Evolutionary conservation across 2,888 invertebrate genomes (phyloP).

Genomic region (Tromatobia lineatoria): DNA sequence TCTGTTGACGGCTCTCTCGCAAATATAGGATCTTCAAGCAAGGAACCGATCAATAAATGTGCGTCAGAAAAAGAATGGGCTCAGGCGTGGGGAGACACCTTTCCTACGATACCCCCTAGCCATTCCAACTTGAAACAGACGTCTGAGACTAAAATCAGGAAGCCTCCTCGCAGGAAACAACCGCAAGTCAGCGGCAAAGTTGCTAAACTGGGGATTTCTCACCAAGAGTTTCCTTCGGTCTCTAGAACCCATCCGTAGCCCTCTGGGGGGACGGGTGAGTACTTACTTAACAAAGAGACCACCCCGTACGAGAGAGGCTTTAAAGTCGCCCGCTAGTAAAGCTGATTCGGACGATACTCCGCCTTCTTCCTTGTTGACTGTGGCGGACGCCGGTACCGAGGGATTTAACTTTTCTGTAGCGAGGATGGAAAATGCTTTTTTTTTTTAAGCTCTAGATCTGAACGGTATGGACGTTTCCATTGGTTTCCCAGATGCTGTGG

Average conservation of each 20-base stretch:
- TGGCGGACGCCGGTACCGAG: not conserved
- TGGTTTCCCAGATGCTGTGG: not conserved
- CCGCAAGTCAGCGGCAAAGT: not conserved
- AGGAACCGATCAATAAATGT: not conserved
- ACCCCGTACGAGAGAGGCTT: not conserved
- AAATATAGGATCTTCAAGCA: no score
- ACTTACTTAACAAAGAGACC: not conserved
- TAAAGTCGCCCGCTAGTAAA: not conserved
- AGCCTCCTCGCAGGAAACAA: not conserved
- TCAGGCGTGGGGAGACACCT: not conserved
- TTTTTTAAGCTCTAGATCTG: not conserved
- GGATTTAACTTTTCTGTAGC: not conserved
- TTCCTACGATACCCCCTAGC: not conserved
- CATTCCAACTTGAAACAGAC: not conserved
- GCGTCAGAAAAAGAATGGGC: not conserved
- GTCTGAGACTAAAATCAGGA: not conserved
- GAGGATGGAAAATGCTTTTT: not conserved
- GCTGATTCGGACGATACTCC: not conserved
- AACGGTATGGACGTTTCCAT: not conserved
- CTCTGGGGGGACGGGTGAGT: not conserved
- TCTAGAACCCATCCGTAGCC: not conserved
- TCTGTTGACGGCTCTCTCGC: not conserved
- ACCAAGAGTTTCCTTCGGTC: not conserved
- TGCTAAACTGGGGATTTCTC: not conserved
- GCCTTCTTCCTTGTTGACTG: conserved; percentile 53